These are phyloP conservation scores for Lophius americanus DNA, from an alignment of 2,797 vertebrate genomes.

Conservation along the genomic window DNA sequence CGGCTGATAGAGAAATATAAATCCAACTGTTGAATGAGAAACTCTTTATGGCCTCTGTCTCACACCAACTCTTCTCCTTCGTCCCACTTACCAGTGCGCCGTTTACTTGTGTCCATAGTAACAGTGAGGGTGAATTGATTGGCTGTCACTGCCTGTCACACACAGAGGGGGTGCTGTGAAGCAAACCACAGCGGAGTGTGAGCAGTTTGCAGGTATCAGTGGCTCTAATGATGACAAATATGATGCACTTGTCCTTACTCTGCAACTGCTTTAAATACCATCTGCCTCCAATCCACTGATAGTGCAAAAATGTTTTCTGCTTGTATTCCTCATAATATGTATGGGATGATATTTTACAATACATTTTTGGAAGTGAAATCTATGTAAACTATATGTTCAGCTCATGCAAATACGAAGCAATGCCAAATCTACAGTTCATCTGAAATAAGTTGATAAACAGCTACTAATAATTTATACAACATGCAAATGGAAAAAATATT, in stretches of 20 bases:
- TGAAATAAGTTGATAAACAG: too few species aligned
- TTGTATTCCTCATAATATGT: not conserved
- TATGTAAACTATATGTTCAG: too few species aligned
- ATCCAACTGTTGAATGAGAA: slow-evolving; percentile 16
- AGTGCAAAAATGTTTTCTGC: not conserved
- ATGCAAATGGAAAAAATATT: too few species aligned
- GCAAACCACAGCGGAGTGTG: slow-evolving; percentile 17
- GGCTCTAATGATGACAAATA: slow-evolving; percentile 55
- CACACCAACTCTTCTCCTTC: slow-evolving; percentile 3
- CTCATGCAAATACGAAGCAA: too few species aligned
- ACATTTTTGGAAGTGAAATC: too few species aligned
- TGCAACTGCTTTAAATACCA: slow-evolving; percentile 26
- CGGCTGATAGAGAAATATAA: slow-evolving; percentile 9
- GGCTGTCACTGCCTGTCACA: slow-evolving; percentile 41
- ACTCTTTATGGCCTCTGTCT: slow-evolving; percentile 20
- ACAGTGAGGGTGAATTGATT: slow-evolving; percentile 41
- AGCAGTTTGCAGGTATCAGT: slow-evolving; percentile 22
- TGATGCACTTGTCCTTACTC: slow-evolving; percentile 30
- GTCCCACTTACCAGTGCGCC: slow-evolving; percentile 17
- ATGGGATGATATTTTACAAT: too few species aligned
- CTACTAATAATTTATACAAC: too few species aligned
- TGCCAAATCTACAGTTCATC: too few species aligned
- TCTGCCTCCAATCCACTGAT: slow-evolving; percentile 21
- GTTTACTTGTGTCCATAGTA: slow-evolving; percentile 77
- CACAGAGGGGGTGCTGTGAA: slow-evolving; percentile 33